Base-by-base conservation (phyloP, 1,140 invertebrate species). In the Doryteuthis pealeii region DNA sequence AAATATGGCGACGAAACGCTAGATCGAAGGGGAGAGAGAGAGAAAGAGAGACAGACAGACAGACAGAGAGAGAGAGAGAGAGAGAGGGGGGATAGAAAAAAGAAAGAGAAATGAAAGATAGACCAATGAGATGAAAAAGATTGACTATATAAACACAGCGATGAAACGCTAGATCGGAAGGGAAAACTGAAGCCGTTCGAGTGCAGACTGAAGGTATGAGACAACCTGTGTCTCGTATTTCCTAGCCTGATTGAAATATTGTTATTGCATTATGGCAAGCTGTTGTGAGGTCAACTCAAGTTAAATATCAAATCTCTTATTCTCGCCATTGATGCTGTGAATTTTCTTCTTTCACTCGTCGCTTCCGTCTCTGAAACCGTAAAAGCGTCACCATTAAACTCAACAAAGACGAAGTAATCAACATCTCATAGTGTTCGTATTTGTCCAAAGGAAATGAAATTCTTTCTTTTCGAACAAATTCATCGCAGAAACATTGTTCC, bases 391-490 rank as follows among this genome's bases (percentile, higher is more conserved):
- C 58, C 58, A 62, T 62, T 62, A 62, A 62, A 62, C 2, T 62
- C 15, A 30, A 62, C 58, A 62, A 62, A 62, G 58, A 5, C 58
- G 28, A 3, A 5, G 58, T 62, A 62, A 62, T 62, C 58, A 62
- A 30, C 58, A 30, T 5, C 3, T 62, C 58, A 62, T 15, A 3
- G 58, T 3, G 3, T 5, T 62, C 58, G 3, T 62, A 15, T 62
- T 62, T 62, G 58, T 62, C 58, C 4, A 62, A n/a, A 62, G 15
- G 58, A 62, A 62, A 62, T 15, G n/a, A n/a, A 62, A 62, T 62
- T 62, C 58, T 26, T 62, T 15, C 58, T 62, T 62, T 62, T 62
- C 28, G 58, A 40, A 40, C 35, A 10, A 10, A 40, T 5, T 40
- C 35, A 40, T 40, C 35, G 35, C 35, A 40, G 35, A 40, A 40